phyloP scores from a whole-genome alignment of 2,113 vertebrate genomes.

The Willisornis vidua region DNA sequence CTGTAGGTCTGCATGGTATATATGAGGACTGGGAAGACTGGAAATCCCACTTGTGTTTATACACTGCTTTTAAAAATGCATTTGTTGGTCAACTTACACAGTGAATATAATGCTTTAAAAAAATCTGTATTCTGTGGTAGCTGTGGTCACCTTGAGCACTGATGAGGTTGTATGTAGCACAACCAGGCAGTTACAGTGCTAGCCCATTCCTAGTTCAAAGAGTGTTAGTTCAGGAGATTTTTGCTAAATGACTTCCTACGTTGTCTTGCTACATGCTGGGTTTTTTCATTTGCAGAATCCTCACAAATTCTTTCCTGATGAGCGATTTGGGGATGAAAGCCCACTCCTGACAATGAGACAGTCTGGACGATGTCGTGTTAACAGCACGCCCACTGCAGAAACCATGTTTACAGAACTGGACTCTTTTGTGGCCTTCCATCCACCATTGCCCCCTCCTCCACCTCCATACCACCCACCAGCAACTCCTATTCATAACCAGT shows the following conservation, averaged over 20 bases:
- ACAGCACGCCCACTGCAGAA: conserved; percentile 93
- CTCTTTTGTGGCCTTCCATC: conserved; percentile 93
- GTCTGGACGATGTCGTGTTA: conserved; percentile 89
- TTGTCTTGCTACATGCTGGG: not conserved
- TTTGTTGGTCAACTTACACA: not conserved
- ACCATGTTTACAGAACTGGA: conserved; percentile 96
- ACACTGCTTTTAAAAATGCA: not conserved
- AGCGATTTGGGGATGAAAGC: conserved; percentile 97
- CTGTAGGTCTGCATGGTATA: not conserved
- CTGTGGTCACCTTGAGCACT: not conserved
- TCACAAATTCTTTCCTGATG: conserved; percentile 98
- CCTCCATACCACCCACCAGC: conserved; percentile 93
- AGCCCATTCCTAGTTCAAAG: not conserved
- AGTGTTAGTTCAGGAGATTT: not conserved
- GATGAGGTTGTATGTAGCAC: not conserved
- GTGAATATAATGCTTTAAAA: not conserved
- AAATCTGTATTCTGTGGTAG: not conserved
- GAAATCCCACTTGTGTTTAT: not conserved
- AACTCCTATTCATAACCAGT: conserved; percentile 86
- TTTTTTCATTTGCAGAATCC: conserved; percentile 84
- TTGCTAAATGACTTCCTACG: not conserved
- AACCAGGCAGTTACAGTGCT: not conserved
- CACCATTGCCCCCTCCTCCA: conserved; percentile 91
- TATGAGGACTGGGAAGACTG: not conserved
- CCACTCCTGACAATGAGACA: conserved; percentile 91